Evolutionary conservation across 2,797 vertebrate genomes (phyloP), one percentile per base, ranked within the genome.

Genomic region (Anableps anableps): DNA sequence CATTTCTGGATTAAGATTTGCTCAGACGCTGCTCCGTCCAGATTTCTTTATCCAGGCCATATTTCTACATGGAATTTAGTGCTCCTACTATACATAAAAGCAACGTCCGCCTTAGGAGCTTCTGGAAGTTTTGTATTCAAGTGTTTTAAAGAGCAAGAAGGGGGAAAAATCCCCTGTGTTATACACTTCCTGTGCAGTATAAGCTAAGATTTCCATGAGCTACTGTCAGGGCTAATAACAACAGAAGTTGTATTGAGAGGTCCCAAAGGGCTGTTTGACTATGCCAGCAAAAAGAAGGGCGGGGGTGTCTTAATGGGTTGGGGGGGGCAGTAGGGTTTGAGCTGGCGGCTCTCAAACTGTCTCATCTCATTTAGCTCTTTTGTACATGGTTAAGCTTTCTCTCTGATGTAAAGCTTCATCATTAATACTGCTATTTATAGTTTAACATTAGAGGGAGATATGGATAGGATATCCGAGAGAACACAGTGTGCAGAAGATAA

Each of bases 221-320:
- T 70, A 83, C 85, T 94, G 93, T 94, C 93, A 89, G 88, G 83
- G 84, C 85, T 92, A 94, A 93, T 94, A 94, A 94, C 88, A 85
- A 80, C 80, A 86, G 75, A 81, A 79, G 86, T 92, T 89, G 87
- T 66, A 29, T 81, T 88, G 83, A 90, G 74, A 80, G 76, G 80
- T 94, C 93, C 92, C 93, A 81, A 80, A 80, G 93, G 93, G 84
- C 85, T 83, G 79, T 91, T 94, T 94, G 85, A 85, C 91, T 84
- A 76, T 79, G 88, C 78, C 78, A 41, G 94, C 76, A 72, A 80
- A 89, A 93, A 93, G 95, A 94, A 94, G 89, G 95, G 94, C 93
- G 89, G 83, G 86, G 64, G 51, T 82, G 70, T 83, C 77, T 84
- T 81, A 13, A 14, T 58, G 36, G 66, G 51, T 62, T 79, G 34